These are phyloP conservation scores for Tachystola acroxantha DNA, from an alignment of 2,888 invertebrate genomes.

Conservation along the genomic window DNA sequence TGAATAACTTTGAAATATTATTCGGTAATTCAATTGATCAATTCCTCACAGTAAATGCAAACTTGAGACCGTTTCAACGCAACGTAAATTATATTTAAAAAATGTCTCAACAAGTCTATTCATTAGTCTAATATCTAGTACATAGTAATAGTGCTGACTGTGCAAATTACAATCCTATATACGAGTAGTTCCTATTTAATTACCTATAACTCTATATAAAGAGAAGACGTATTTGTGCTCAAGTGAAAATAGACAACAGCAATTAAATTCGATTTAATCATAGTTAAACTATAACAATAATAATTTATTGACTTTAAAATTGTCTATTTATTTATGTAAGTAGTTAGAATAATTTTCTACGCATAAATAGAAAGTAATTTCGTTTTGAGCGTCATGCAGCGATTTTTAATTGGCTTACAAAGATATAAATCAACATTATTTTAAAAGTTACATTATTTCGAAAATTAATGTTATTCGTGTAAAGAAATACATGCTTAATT, in stretches of 20 bases:
- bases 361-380: too few relatives aligned
- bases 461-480: slow-evolving; percentile 17
- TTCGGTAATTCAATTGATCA: slow-evolving; percentile 30
- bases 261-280: slow-evolving; percentile 19
- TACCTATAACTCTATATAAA: slow-evolving; percentile 34
- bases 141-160: slow-evolving; percentile 42
- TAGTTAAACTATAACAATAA: neutral
- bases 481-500: slow-evolving; percentile 25
- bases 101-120: slow-evolving; percentile 18
- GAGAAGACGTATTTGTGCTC: slow-evolving; percentile 38
- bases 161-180: slow-evolving; percentile 44
- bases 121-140: slow-evolving; percentile 1
- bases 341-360: too few relatives aligned
- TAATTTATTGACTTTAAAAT: too few relatives aligned
- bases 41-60: slow-evolving; percentile 50
- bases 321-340: too few relatives aligned
- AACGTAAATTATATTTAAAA: slow-evolving; percentile 9
- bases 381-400: slow-evolving; percentile 16
- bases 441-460: neutral
- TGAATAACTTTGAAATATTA: slow-evolving; percentile 37
- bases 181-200: slow-evolving; percentile 30
- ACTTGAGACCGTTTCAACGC: slow-evolving; percentile 15
- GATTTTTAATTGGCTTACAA: slow-evolving; percentile 4
- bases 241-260: slow-evolving; percentile 29
- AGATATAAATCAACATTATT: neutral